Evolutionary conservation across 2,113 vertebrate species (phyloP).

Genomic region (Paramormyrops kingsleyae): DNA sequence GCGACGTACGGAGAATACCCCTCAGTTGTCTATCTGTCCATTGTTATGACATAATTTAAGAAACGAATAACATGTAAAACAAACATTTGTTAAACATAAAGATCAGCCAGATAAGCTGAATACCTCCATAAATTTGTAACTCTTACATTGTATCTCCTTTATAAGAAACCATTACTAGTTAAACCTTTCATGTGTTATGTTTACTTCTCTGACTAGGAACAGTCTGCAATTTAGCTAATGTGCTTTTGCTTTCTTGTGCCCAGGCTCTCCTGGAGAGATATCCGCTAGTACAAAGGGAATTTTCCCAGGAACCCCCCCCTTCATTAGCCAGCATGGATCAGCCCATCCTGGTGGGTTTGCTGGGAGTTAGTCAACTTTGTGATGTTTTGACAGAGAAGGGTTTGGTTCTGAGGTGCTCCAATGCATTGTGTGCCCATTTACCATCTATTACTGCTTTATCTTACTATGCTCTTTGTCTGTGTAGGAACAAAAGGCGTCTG

Average conservation of each 20-base stretch:
- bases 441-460: not conserved
- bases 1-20: too few relatives aligned
- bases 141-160: not conserved
- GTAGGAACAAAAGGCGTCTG: not conserved
- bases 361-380: not conserved
- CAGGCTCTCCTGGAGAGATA: slow-evolving; percentile 65
- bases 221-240: not conserved
- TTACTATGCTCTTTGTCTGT: not conserved
- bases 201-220: not conserved
- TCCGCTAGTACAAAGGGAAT: slow-evolving; percentile 51
- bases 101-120: not conserved
- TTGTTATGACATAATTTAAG: not conserved
- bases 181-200: not conserved
- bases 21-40: not conserved
- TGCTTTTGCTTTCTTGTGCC: not conserved
- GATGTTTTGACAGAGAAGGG: not conserved
- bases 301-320: slow-evolving; percentile 42
- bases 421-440: too few relatives aligned
- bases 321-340: slow-evolving; percentile 12
- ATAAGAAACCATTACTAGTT: not conserved
- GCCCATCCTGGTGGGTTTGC: slow-evolving; percentile 36
- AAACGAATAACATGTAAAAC: too few relatives aligned
- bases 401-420: not conserved
- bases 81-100: not conserved
- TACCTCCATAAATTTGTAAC: not conserved